These are phyloP conservation scores for Procambarus clarkii DNA, from an alignment of 1,140 invertebrate genomes.

Conservation along the genomic window DNA sequence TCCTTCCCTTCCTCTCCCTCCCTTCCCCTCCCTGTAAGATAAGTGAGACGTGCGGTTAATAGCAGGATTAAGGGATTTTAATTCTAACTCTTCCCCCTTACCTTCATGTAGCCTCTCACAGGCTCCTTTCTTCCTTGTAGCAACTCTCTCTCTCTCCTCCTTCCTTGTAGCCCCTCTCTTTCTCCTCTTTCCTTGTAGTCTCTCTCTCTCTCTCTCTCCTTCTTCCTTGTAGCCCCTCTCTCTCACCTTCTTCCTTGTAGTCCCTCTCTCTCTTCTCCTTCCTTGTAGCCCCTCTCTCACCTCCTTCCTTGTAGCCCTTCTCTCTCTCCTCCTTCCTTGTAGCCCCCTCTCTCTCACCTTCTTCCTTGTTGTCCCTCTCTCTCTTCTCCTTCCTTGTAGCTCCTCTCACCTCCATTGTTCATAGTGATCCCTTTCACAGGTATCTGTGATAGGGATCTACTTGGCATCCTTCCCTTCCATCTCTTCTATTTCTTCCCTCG, in stretches of 20 bases:
- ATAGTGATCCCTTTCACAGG: background rate
- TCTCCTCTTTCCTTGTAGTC: background rate
- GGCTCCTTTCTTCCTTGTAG: background rate
- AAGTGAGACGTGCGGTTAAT: slow-evolving; percentile 36
- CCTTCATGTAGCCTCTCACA: background rate
- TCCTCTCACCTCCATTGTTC: background rate
- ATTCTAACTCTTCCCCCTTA: background rate
- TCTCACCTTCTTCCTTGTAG: background rate
- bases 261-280: background rate
- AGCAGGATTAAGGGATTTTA: slow-evolving; percentile 45
- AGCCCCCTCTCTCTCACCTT: background rate
- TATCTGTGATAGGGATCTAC: background rate
- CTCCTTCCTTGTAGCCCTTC: background rate
- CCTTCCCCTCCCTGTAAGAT: slow-evolving; percentile 20
- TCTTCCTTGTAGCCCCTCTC: background rate
- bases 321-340: background rate
- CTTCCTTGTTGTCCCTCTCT: background rate
- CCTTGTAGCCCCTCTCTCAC: background rate
- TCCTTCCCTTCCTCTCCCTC: background rate
- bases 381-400: background rate
- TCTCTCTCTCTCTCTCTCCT: background rate
- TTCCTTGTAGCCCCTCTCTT: background rate
- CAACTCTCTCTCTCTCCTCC: background rate
- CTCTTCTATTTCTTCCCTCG: background rate
- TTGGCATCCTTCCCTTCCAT: background rate